Evolutionary conservation across 2,888 invertebrate species (phyloP).

Genomic region (Phortica okadai): DNA sequence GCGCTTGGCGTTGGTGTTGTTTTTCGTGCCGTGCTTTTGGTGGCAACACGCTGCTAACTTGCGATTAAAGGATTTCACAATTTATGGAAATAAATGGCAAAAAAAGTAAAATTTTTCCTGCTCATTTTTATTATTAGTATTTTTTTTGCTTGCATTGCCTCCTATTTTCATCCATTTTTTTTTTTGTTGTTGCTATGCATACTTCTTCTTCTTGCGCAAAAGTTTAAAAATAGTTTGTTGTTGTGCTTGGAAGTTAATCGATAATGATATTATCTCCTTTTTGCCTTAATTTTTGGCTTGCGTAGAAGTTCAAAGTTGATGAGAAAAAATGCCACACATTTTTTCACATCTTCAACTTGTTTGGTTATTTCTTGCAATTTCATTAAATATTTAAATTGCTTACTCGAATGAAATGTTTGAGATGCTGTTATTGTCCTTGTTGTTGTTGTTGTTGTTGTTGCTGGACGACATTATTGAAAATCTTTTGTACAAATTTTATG

Average conservation of each 20-base stretch:
- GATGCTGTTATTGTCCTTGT: conserved; percentile 39
- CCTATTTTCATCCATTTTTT: neutral
- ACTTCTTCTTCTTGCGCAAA: neutral
- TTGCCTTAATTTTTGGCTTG: neutral
- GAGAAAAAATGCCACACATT: neutral
- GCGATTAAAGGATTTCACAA: conserved; percentile 46
- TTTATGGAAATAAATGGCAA: conserved; percentile 47
- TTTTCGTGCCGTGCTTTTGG: conserved; percentile 25
- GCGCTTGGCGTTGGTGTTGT: conserved; percentile 51
- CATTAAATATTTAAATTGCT: neutral
- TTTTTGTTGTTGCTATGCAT: neutral
- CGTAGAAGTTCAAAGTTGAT: neutral
- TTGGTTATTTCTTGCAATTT: neutral
- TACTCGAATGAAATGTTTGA: neutral
- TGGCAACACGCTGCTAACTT: conserved; percentile 57
- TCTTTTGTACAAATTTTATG: conserved; percentile 65
- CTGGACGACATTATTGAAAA: conserved; percentile 41
- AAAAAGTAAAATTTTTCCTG: neutral
- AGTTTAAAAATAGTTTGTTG: conserved; percentile 15
- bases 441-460: conserved; percentile 28
- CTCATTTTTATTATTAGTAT: neutral
- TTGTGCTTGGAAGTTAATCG: conserved; percentile 18
- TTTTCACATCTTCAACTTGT: conserved; percentile 28
- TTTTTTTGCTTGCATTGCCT: neutral
- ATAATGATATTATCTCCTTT: conserved; percentile 4